Base-by-base conservation (phyloP, 1,140 invertebrate genomes). In the Chelonus insularis region DNA sequence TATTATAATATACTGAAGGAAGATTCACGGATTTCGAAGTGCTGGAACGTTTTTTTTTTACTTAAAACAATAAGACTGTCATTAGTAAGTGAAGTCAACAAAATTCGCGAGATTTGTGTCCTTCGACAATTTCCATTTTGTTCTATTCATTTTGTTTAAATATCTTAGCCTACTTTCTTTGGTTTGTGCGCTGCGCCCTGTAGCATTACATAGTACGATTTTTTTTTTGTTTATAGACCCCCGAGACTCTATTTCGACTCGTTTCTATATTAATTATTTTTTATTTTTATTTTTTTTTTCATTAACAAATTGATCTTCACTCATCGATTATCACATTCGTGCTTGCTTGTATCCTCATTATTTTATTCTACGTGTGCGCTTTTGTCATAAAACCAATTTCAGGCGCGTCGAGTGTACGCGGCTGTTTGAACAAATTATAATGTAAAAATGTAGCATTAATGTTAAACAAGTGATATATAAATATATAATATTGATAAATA, bases 301-400 rank as follows among this genome's bases (percentile, higher is more conserved):
- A 21, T n/a, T 29, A 55, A 34, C 48, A 51, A 51, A 12, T n/a
- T 34, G 47, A 51, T 58, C 45, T 34, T 58, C 56, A 58, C 41
- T 48, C 56, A 58, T 48, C 51, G 16, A 7, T 55, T 55, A 55
- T 59, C 57, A 59, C 45, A 51, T 59, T 59, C 57, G 23, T 59
- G 45, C 47, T 59, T 59, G 34, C 47, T 54, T 52, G 43, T 20
- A 29, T 20, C 4, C 37, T 16, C 51, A 9, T 14, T 36, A 16
- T 51, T 23, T 16, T 11, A 14, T 50, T 50, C 18, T 51, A 51
- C 32, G 21, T 59, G 57, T 59, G 57, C 61, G 61, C 25, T 62
- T 32, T 51, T 14, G 14, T 41, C 21, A 29, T 29, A 4, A 7
- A 29, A 29, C 7, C 25, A 29, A 7, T 7, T 9, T 47, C 32